These are phyloP conservation scores for Lycopodina hypogea DNA, from an alignment of 37 sponge, comb jelly and placozoan species.

Conservation along the genomic window DNA sequence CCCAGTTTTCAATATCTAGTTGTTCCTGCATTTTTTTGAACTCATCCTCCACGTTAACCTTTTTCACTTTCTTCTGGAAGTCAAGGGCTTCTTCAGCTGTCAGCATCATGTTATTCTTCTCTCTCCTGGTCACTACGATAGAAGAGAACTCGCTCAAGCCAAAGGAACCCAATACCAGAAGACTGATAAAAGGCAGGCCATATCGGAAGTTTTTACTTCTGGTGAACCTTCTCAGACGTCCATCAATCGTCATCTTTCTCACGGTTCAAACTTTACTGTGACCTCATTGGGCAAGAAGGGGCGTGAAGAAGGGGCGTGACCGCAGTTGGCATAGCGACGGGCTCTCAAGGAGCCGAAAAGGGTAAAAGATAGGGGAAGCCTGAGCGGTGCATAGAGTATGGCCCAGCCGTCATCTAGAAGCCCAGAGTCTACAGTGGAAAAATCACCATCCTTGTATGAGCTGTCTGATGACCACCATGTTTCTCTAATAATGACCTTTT, in stretches of 20 bases:
- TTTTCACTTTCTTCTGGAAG: constrained; percentile 51
- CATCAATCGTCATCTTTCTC: background rate
- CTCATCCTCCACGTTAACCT: constrained; percentile 61
- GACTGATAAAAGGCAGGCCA: constrained; percentile 53
- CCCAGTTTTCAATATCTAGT: constrained; percentile 76
- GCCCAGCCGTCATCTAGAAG: no score
- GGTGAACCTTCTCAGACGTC: background rate
- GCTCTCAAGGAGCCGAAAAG: background rate
- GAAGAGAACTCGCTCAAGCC: constrained; percentile 74
- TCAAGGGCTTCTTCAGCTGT: constrained; percentile 61
- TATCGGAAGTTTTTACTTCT: constrained; percentile 27
- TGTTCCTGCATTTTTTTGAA: constrained; percentile 28
- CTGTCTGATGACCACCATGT: no score
- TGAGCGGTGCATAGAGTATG: background rate
- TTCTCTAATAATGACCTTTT: no score
- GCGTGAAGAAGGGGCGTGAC: constrained; percentile 3
- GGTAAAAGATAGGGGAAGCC: background rate
- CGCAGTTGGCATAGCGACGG: background rate
- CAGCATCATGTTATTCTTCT: constrained; percentile 68
- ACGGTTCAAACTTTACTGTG: background rate
- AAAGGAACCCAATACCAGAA: constrained; percentile 70
- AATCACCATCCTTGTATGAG: no score
- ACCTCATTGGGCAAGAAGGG: background rate
- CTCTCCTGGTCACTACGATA: constrained; percentile 56
- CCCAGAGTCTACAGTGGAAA: no score